These are phyloP conservation scores for Caenorhabditis tropicalis DNA, from an alignment of 1,140 invertebrate genomes.

Conservation along the genomic window DNA sequence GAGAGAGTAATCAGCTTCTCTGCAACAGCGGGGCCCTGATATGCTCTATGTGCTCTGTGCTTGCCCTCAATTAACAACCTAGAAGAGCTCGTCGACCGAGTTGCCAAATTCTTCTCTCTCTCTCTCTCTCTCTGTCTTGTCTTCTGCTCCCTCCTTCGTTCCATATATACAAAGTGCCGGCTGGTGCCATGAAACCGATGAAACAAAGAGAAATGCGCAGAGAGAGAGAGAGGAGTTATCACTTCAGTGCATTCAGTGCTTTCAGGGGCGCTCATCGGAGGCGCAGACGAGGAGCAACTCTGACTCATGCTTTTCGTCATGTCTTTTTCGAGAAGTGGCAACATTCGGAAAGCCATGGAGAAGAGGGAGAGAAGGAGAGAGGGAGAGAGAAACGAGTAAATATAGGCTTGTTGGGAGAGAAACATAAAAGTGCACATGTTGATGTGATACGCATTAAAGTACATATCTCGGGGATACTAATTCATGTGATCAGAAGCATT, in stretches of 20 bases:
- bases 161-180: neutral
- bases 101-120: neutral
- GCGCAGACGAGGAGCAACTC: neutral
- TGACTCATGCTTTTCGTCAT: neutral
- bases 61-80: neutral
- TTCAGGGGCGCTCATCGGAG: neutral
- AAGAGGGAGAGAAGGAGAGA: neutral
- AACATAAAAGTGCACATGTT: neutral
- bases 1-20: neutral
- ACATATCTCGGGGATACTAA: too few species aligned
- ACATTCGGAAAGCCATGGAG: neutral
- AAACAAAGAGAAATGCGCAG: neutral
- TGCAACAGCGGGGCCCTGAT: neutral
- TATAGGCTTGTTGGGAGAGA: neutral
- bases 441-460: neutral
- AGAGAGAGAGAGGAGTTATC: too few species aligned
- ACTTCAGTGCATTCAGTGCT: neutral
- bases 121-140: too few species aligned
- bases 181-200: neutral
- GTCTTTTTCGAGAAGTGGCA: neutral
- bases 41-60: neutral
- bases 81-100: slow-evolving; percentile 14
- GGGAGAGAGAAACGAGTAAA: neutral
- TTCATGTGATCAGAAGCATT: neutral
- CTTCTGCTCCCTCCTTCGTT: neutral